phyloP scores from a whole-genome alignment of 2,113 vertebrate species.

The Antechinus flavipes region DNA sequence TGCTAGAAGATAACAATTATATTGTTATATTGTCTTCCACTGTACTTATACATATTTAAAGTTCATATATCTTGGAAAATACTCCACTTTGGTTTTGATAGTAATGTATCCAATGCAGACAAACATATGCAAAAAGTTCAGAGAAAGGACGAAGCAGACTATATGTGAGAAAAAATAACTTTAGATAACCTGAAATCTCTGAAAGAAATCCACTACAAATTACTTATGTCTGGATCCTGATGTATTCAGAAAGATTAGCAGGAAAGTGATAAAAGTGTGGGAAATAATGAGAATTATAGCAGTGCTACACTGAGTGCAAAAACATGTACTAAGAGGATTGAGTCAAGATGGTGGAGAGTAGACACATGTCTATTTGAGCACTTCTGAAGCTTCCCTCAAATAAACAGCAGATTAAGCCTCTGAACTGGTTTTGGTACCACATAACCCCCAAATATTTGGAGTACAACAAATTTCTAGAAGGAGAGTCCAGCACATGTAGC shows the following conservation, averaged over 20 bases:
- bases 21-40: not conserved
- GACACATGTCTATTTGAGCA: no score
- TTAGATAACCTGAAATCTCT: conserved; percentile 55
- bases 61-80: not conserved
- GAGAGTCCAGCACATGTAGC: no score
- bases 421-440: no score
- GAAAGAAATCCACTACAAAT: conserved; percentile 61
- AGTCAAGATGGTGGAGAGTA: no score
- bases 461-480: no score
- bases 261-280: conserved; percentile 52
- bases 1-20: no score
- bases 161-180: conserved; percentile 37
- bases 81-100: not conserved
- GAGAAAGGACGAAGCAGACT: not conserved
- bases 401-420: no score
- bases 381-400: no score
- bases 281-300: conserved; percentile 73
- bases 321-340: not conserved
- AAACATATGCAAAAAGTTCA: not conserved
- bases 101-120: not conserved
- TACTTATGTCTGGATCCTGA: conserved; percentile 32
- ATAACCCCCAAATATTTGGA: no score
- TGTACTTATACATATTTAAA: conserved; percentile 12
- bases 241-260: conserved; percentile 60
- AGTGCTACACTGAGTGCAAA: conserved; percentile 63